phyloP scores from a whole-genome alignment of 2,797 vertebrate genomes.

The Smutsia gigantea region DNA sequence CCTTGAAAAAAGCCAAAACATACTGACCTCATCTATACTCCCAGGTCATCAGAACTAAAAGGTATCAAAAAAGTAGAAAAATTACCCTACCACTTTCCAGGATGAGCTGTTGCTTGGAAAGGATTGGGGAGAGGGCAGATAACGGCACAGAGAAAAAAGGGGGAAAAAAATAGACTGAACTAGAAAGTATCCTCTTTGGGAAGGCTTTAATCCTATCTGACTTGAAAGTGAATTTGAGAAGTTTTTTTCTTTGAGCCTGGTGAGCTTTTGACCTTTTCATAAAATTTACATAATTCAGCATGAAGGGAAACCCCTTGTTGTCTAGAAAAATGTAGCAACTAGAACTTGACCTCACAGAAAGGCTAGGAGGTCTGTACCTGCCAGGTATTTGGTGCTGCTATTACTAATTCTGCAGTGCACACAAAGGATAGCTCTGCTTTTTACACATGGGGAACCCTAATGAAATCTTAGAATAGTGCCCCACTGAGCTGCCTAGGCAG shows the following conservation, averaged over 20 bases:
- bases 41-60: background rate
- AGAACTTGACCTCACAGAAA: constrained; percentile 41
- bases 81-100: background rate
- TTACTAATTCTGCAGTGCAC: background rate
- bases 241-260: constrained; percentile 49
- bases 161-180: background rate
- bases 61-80: background rate
- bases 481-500: background rate
- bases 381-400: background rate
- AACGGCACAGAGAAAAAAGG: background rate
- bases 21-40: background rate
- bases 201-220: constrained; percentile 57
- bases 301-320: constrained; percentile 54
- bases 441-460: background rate
- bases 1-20: background rate
- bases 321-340: constrained; percentile 45
- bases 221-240: constrained; percentile 64
- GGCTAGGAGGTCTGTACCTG: background rate
- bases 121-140: background rate
- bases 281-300: constrained; percentile 65
- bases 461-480: background rate
- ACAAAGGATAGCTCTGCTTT: background rate
- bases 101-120: background rate
- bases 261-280: constrained; percentile 72
- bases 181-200: background rate